Evolutionary conservation across 1,140 invertebrate species (phyloP).

Genomic region (Bombyx mori): ASM3026992v2 NC_085117.1:17003501-17004000

Average conservation of each 20-base stretch:
- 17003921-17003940: background rate
- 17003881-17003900: slow-evolving; percentile 91
- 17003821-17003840: slow-evolving; percentile 86
- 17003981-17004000: no score
- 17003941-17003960: background rate
- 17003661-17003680: slow-evolving; percentile 71
- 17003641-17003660: background rate
- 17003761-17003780: slow-evolving; percentile 93
- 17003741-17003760: slow-evolving; percentile 90
- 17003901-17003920: slow-evolving; percentile 75
- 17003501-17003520: slow-evolving; percentile 94
- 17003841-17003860: slow-evolving; percentile 85
- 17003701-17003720: slow-evolving; percentile 92
- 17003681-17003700: slow-evolving; percentile 92
- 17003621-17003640: background rate
- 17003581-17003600: slow-evolving; percentile 85
- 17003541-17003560: slow-evolving; percentile 92
- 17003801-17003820: slow-evolving; percentile 97
- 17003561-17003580: slow-evolving; percentile 87
- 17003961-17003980: no score
- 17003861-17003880: slow-evolving; percentile 85
- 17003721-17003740: slow-evolving; percentile 80
- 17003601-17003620: slow-evolving; percentile 27
- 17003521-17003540: slow-evolving; percentile 92
- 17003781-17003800: slow-evolving; percentile 93